A percentile compares a stretch with the other conserved stretches of the same genome.
Conservation (phyloP, 2,113 vertebrate genomes). For the Carollia perspicillata region DNA sequence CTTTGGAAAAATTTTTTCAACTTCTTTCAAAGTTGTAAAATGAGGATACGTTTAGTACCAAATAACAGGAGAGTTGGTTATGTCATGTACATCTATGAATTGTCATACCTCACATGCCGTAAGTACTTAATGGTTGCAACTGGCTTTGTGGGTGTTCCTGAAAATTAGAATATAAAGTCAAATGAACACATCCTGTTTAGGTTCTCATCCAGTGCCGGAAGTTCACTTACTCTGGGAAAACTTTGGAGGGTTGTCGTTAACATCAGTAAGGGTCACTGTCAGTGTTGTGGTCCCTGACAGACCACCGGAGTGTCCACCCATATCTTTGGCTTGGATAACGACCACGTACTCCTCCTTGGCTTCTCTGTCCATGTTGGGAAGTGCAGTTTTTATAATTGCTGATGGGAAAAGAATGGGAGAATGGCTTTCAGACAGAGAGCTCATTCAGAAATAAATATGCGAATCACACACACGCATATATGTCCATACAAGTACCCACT, state of each 20-base stretch:
- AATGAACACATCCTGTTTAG: neutral
- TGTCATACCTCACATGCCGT: neutral
- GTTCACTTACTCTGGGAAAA: conserved; percentile 94
- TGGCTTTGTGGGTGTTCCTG: neutral
- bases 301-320: conserved; percentile 98
- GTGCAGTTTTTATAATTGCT: conserved; percentile 97
- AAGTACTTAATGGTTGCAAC: neutral
- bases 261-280: conserved; percentile 94
- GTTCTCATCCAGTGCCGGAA: neutral
- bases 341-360: conserved; percentile 97
- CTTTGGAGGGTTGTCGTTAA: conserved; percentile 98
- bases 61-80: neutral
- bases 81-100: neutral
- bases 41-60: neutral
- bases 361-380: conserved; percentile 98
- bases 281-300: conserved; percentile 97
- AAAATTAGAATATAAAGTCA: neutral
- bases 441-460: neutral
- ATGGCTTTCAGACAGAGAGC: neutral
- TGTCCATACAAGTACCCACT: neutral
- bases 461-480: neutral
- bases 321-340: conserved; percentile 99
- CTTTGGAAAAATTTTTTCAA: neutral
- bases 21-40: neutral
- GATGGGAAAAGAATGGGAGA: conserved; percentile 62